A percentile compares a stretch with the other conserved stretches of the same genome.
Evolutionary conservation across 2,113 vertebrate genomes (phyloP).

Genomic region (Craseonycteris thonglongyai): DNA sequence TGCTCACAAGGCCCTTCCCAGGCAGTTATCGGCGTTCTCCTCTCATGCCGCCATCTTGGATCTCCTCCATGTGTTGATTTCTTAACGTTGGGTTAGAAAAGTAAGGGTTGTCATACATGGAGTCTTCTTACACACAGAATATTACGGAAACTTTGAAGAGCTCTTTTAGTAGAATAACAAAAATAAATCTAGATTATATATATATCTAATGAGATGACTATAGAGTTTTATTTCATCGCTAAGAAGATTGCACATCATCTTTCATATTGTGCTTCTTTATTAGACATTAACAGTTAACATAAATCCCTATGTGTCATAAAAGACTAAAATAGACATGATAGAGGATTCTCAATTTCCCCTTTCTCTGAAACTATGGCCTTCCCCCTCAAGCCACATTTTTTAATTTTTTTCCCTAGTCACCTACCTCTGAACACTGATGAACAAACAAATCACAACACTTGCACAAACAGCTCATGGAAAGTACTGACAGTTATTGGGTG

Average conservation of each 20-base stretch:
- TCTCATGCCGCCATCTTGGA: no score
- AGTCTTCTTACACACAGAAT: no score
- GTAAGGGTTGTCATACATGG: no score
- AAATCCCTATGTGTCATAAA: neutral
- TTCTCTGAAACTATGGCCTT: neutral
- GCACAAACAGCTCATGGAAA: neutral
- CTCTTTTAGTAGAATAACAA: neutral
- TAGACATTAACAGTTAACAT: neutral
- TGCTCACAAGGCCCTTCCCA: no score
- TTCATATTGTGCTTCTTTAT: neutral
- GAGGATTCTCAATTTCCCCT: neutral
- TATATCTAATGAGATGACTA: neutral
- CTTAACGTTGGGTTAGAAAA: no score
- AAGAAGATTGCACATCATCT: neutral
- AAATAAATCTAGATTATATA: conserved; percentile 12
- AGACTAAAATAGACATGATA: neutral
- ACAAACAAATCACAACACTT: conserved; percentile 9
- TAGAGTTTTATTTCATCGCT: neutral
- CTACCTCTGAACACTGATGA: conserved; percentile 6
- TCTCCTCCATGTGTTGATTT: no score
- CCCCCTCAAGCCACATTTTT: neutral
- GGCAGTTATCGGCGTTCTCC: no score
- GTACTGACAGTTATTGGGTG: neutral
- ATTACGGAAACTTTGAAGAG: neutral
- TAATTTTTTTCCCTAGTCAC: neutral